Evolutionary conservation across 2,888 invertebrate genomes (phyloP).

Genomic region (Epirrita christyi): DNA sequence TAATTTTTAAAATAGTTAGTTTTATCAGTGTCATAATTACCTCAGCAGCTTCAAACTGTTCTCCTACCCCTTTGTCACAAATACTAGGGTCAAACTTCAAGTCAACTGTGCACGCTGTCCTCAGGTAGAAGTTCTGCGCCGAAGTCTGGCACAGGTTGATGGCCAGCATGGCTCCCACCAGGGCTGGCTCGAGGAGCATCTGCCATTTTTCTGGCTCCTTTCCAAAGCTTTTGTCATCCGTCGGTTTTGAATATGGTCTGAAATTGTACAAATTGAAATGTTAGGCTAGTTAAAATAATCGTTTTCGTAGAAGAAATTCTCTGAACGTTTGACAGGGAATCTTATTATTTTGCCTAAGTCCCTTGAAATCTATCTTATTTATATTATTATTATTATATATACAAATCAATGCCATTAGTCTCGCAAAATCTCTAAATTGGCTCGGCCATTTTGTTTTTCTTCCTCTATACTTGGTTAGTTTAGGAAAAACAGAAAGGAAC

Average conservation of each 20-base stretch:
- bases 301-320: too few relatives aligned
- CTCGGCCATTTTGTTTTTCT: too few relatives aligned
- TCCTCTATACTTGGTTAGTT: too few relatives aligned
- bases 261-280: conserved; percentile 21
- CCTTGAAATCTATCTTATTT: too few relatives aligned
- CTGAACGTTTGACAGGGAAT: too few relatives aligned
- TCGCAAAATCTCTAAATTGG: too few relatives aligned
- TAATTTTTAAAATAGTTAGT: too few relatives aligned
- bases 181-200: conserved; percentile 88
- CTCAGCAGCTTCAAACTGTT: conserved; percentile 68
- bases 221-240: conserved; percentile 31
- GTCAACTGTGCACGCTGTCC: conserved; percentile 90
- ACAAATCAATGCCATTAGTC: too few relatives aligned
- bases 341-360: too few relatives aligned
- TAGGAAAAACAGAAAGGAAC: too few relatives aligned
- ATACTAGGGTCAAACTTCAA: conserved; percentile 85
- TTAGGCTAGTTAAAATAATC: background rate
- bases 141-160: conserved; percentile 86
- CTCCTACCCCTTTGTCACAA: conserved; percentile 84
- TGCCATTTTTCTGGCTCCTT: conserved; percentile 56
- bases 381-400: too few relatives aligned
- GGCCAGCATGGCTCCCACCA: conserved; percentile 87
- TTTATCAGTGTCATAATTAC: conserved; percentile 42
- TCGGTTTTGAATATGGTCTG: conserved; percentile 40
- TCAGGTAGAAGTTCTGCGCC: conserved; percentile 89